phyloP scores from a whole-genome alignment of 2,113 vertebrate species.

The Hypanus sabinus region DNA sequence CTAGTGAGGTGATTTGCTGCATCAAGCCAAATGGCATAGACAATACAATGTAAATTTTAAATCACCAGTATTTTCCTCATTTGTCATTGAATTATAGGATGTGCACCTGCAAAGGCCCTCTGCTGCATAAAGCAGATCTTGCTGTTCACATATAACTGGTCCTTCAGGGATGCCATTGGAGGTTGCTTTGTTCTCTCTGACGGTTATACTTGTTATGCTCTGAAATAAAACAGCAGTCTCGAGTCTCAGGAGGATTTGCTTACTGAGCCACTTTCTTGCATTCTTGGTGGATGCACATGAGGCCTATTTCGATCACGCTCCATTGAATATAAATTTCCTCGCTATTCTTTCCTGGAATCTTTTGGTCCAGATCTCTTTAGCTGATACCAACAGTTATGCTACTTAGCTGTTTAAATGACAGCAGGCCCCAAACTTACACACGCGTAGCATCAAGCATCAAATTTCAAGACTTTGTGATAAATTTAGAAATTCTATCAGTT shows the following conservation, averaged over 20 bases:
- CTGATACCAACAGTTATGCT: no score
- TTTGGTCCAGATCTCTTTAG: no score
- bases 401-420: no score
- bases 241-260: neutral
- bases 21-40: neutral
- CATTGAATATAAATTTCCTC: no score
- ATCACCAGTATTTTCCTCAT: neutral
- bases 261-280: neutral
- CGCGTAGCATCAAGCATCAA: no score
- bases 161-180: neutral
- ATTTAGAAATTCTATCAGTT: no score
- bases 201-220: neutral
- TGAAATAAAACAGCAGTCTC: neutral
- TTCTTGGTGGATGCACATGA: neutral
- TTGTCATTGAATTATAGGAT: neutral
- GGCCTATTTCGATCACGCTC: neutral
- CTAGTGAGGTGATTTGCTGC: neutral
- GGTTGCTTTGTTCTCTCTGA: neutral
- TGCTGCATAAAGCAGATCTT: neutral
- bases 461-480: no score
- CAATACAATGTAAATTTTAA: neutral
- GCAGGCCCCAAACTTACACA: no score
- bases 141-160: neutral
- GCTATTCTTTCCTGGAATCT: no score
- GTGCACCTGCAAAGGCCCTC: neutral